Base-by-base conservation (phyloP, 1,140 invertebrate genomes). In the Sycophaga agraensis region DNA sequence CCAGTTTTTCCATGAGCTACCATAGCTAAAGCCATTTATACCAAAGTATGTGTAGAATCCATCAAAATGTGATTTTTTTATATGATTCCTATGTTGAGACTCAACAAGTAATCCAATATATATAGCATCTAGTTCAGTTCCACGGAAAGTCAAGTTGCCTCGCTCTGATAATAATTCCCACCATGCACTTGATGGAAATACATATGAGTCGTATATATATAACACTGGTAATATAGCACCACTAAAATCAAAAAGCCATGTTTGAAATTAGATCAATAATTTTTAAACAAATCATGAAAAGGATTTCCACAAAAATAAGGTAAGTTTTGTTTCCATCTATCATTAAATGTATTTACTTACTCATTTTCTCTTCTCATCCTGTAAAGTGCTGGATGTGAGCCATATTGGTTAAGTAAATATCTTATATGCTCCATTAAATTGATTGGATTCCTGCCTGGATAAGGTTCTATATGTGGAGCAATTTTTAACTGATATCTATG, bases 1-100 rank as follows among this genome's bases (percentile, higher is more conserved):
- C 85, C 85, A 87, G 72, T 87, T 86, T 70, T 87, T 87, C 84
- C 84, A 87, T 8, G 85, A 83, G 59, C 84, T 85, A 12, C 84
- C 84, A 66, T 83, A 86, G 62, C 83, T 84, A 40, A 84, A 85
- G 2, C 84, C 84, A 73, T 86, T 86, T 24, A 79, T 80, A 1
- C 84, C 83, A 67, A 85, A 80, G 50, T 85, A 85, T n/a, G 84
- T 85, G 62, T 87, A 87, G 66, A 86, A 87, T 8, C 85, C 85
- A 73, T 87, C 84, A 64, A 87, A 87, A 59, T 84, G 80, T 16
- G 84, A 79, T 56, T 84, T 82, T 66, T 82, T 82, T 39, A 84
- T 81, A 54, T 82, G 78, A 65, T 76, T 79, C 46, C 71, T 70
- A 60, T 83, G 80, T 37, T 75, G 70, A 5, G 78, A 67, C 39